A percentile compares a stretch with the other conserved stretches of the same genome.
Evolutionary conservation across 2,888 invertebrate species (phyloP).

Genomic region (Auanema sp.): DNA sequence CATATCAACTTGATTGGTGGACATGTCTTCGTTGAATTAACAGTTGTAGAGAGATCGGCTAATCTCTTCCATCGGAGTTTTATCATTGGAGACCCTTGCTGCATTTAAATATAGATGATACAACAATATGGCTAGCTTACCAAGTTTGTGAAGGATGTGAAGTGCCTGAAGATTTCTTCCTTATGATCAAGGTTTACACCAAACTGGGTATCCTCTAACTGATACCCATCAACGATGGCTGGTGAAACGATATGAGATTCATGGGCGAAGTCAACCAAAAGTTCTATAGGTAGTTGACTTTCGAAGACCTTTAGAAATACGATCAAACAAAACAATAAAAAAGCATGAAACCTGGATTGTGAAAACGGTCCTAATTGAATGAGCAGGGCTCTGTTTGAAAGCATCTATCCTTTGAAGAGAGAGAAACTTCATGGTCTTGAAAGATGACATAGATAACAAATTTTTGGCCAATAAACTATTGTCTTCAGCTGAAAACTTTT

Average conservation of each 20-base stretch:
- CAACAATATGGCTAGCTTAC: slow-evolving; percentile 19
- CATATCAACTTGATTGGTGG: slow-evolving; percentile 36
- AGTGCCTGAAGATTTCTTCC: slow-evolving; percentile 60
- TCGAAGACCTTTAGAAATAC: slow-evolving; percentile 1
- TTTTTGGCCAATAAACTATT: slow-evolving; percentile 15
- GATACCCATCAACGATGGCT: slow-evolving; percentile 24
- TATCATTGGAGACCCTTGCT: slow-evolving; percentile 29
- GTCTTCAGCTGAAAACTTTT: slow-evolving; percentile 9
- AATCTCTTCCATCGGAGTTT: slow-evolving; percentile 31
- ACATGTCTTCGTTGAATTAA: slow-evolving; percentile 30
- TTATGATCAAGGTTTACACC: slow-evolving; percentile 56
- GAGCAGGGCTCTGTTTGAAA: slow-evolving; percentile 23
- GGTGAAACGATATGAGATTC: slow-evolving; percentile 17
- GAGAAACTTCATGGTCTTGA: slow-evolving; percentile 6
- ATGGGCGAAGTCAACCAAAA: slow-evolving; percentile 24
- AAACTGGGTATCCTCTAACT: slow-evolving; percentile 31
- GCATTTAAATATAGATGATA: background rate
- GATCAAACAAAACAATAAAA: background rate
- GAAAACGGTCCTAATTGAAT: slow-evolving; percentile 25
- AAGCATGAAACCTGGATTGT: slow-evolving; percentile 10
- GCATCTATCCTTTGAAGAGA: slow-evolving; percentile 28
- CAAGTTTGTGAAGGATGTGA: slow-evolving; percentile 35
- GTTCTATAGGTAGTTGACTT: slow-evolving; percentile 11
- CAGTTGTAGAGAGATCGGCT: slow-evolving; percentile 10
- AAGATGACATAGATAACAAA: slow-evolving; percentile 5